Evolutionary conservation across 2,888 invertebrate species (phyloP), one percentile per base, ranked within the genome.

Genomic region (Girardia tigrina): DNA sequence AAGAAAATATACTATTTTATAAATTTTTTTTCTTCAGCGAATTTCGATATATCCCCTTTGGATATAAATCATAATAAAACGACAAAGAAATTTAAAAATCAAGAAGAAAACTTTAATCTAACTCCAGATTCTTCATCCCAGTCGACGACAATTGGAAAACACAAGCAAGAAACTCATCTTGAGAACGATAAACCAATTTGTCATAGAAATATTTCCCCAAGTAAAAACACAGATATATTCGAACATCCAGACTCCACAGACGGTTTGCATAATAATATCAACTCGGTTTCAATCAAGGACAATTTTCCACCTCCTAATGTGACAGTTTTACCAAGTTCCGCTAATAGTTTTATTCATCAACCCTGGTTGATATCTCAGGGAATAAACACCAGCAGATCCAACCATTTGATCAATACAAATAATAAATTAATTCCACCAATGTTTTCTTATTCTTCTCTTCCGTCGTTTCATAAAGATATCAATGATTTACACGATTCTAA

Each of bases 351-450:
- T 26, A 28, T 72, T 26, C 73, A 72, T 26, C 73, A 72, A 26
- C 73, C 73, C 2, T 72, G 73, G 73, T 23, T 72, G 2, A 26
- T 72, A 14, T 72, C 73, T 20, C 56, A n/a, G n/a, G 56, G 56
- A 20, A 20, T 56, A n/a, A 56, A 56, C n/a, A 56, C 56, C 2
- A 56, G 56, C 23, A n/a, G 56, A 8, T 56, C 56, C n/a, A 56
- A 56, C 23, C 56, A 56, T 56, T 56, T 56, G 23, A 56, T 56
- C 23, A 56, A 56, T 56, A 12, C 56, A n/a, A 56, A 4, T 12
- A 56, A 56, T 56, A 56, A 56, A 56, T 56, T 56, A 56, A 56
- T 56, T 12, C 56, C 56, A 12, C n/a, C 56, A 12, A 56, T 56
- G 56, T 56, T 56, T 56, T 56, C 56, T 8, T 56, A 8, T 56